phyloP scores from a whole-genome alignment of 2,888 invertebrate genomes.

The Lithophane leautieri region DNA sequence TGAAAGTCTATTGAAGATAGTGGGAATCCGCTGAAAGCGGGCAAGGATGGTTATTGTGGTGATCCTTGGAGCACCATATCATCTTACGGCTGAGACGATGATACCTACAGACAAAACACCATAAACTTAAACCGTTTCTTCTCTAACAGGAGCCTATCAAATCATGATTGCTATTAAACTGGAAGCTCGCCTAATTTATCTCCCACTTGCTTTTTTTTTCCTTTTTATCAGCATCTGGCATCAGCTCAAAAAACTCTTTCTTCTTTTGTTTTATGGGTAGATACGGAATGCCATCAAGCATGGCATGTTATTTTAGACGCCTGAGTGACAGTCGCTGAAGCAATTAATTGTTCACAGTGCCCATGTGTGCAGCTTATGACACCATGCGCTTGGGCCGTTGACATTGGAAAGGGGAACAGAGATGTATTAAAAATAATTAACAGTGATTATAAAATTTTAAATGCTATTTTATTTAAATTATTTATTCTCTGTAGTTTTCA shows the following conservation, averaged over 20 bases:
- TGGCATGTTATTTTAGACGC: slow-evolving; percentile 56
- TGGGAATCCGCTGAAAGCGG: neutral
- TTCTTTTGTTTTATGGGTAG: slow-evolving; percentile 45
- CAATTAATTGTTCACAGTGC: slow-evolving; percentile 55
- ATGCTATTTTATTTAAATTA: no score
- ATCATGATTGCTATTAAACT: neutral
- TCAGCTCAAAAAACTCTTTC: slow-evolving; percentile 10
- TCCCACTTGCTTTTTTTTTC: neutral
- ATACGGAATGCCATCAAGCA: slow-evolving; percentile 40
- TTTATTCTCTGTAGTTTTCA: no score
- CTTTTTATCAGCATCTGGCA: slow-evolving; percentile 35
- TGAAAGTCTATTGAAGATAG: neutral
- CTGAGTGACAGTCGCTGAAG: slow-evolving; percentile 56
- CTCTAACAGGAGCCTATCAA: neutral
- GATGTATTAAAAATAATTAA: slow-evolving; percentile 5
- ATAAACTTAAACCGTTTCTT: no score
- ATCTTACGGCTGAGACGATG: neutral
- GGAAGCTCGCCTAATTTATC: neutral
- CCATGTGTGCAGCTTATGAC: slow-evolving; percentile 39
- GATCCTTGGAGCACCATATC: no score
- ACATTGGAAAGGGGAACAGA: slow-evolving; percentile 5
- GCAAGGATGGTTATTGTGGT: neutral
- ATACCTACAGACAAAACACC: neutral
- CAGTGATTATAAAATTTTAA: neutral
- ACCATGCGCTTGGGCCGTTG: slow-evolving; percentile 22